Evolutionary conservation across 2,888 invertebrate species (phyloP), one percentile per base, ranked within the genome.

Genomic region (Trissoscelio sp.): DNA sequence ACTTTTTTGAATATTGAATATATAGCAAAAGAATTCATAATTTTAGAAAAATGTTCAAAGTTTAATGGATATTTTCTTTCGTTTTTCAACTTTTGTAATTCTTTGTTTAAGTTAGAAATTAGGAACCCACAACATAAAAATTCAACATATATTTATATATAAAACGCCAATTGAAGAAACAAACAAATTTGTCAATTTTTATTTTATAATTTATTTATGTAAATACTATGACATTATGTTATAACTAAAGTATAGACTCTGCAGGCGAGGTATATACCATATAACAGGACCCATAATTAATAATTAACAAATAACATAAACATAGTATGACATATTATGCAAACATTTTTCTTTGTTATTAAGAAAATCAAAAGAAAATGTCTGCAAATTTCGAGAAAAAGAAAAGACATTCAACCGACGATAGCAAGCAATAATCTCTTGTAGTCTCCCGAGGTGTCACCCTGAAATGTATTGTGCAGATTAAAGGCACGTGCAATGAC

Each of bases 371-470:
- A 31, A 84, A 84, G 53, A 79, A 34, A 39, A 66, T 22, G 7
- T 28, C 20, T 9, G 3, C 16, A 31, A 34, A n/a, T 24, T 24
- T 48, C 14, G 9, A 31, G 11, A 55, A 18, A 44, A 77, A 34
- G 31, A 16, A 85, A 70, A 62, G 70, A 80, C 46, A 85, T 74
- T 88, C 87, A 89, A 88, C 88, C 89, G 85, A 96, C 93, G 44
- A 96, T 92, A 60, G 96, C 95, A 83, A 97, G 93, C 80, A 97
- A 92, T 86, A 96, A 95, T 91, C 96, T 96, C 92, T 96, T 96
- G 93, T 97, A 97, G 91, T 97, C 96, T 64, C 97, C 97, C 79
- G 96, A 96, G 85, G 95, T 95, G 89, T 97, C 97, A 44, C 94
- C 95, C 96, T 96, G 93, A 91, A 95, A 92, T 86, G 85, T 83